Evolutionary conservation across 2,113 vertebrate genomes (phyloP), one percentile per base, ranked within the genome.

Genomic region (Peromyscus polionotus): DNA sequence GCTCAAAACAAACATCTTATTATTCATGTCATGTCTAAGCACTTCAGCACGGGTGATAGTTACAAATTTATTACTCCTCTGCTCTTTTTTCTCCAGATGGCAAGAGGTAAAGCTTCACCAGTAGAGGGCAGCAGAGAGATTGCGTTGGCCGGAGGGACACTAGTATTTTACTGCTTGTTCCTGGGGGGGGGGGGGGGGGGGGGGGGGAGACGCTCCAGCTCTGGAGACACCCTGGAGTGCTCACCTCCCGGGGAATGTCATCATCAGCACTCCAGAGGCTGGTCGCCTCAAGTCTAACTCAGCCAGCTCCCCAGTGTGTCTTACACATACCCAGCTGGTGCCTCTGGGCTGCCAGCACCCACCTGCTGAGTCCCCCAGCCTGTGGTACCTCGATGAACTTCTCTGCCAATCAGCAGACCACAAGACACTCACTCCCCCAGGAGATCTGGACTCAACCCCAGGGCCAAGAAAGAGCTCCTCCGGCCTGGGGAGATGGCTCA

Each of bases 91-190:
- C 63, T 85, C 63, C 68, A 26, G 3, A 39, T 70, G 31, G 33
- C 20, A 45, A 45, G 72, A 73, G 24, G 28, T 39, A 31, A 51
- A 10, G 4, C 85, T 73, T 85, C 26, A n/a, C 76, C 91, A 51
- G 24, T 65, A 93, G 94, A 95, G 84, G 73, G 89, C 94, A 77
- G 61, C 91, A 51, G 86, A 85, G 89, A 51, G 86, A 87, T 72
- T 54, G 3, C 65, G 73, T 75, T 48, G 33, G 68, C 26, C 13
- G 59, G 79, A 89, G 42, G 20, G 51, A 54, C 10, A 48, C 39
- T 39, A 26, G 9, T 48, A 3, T 28, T 28, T 2, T 4, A 7
- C 7, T 2, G 22, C 14, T 70, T 22, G 65, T n/a, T 39, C 81
- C 39, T 5, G 0, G 26, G 51, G 3, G 42, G 3, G 39, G 22